Evolutionary conservation across 2,888 invertebrate genomes (phyloP), one percentile per base, ranked within the genome.

Genomic region (Lithodes maja): DNA sequence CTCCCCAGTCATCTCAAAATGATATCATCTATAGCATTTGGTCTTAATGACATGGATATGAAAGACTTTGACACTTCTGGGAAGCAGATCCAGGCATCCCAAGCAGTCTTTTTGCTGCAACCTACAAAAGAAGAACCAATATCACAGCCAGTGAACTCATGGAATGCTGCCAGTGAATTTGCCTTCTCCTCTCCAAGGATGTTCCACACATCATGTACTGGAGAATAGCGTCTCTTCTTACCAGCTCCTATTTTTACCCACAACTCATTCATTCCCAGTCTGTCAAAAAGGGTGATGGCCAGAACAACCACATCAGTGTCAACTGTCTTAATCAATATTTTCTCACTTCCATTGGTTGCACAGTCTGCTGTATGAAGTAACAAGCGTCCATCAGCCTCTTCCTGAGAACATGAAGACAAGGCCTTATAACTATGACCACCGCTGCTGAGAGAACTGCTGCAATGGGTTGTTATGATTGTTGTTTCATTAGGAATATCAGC

Each of bases 401-500:
- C n/a, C n/a, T 79, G 79, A 79, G 79, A 79, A 79, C 79, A 79
- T 54, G 53, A 79, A 79, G 79, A 53, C 54, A 79, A 54, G 53
- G 50, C 54, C 52, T 79, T 54, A 79, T 79, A 79, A 79, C 52
- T 79, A 52, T 9, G 79, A 79, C 79, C 79, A 79, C 79, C 53
- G 53, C 53, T 53, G 52, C 79, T 79, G 79, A 79, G 79, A 79
- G 79, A 79, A 79, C 79, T 79, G 79, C 2, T 79, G 53, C 52
- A 52, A 79, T 12, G 79, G 53, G 79, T 79, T 79, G 79, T 52
- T 54, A 79, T 52, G 12, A 17, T 54, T 54, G 53, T 79, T 79
- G 79, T 79, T 12, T 54, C 79, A 79, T 79, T 50, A 79, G 54
- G 79, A 79, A 54, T n/a, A 79, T 79, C 79, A 79, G 79, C 79